Base-by-base conservation (phyloP, 2,888 invertebrate genomes). In the Chrysolina haemoptera region DNA sequence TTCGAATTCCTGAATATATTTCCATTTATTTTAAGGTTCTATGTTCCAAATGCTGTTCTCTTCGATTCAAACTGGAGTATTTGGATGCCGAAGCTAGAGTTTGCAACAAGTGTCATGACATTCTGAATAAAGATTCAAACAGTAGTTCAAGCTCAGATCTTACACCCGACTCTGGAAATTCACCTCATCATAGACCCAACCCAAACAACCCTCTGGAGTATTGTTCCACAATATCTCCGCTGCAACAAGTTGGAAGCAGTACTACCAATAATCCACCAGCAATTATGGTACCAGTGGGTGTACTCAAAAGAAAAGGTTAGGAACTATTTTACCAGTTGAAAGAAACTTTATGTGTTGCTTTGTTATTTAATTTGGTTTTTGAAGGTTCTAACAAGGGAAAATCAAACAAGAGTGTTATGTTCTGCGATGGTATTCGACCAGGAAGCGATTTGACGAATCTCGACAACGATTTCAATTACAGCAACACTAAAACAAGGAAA, bases 201-300 rank as follows among this genome's bases (percentile, higher is more conserved):
- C 95, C 95, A 67, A 95, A 95, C 88, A 95, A 96, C 88, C 95
- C 96, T 63, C 93, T 93, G 91, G 95, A 96, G 87, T 96, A 96
- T 88, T 95, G 95, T 88, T 95, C 95, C 74, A 94, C 93, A 62
- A 92, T 95, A 84, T 94, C 95, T 68, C 95, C 95, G 66, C 89
- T 93, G 81, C 91, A 94, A 84, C 95, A 95, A 88, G 92, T 92
- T 77, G 89, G 89, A 71, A 88, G 83, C 84, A 84, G 80, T 84
- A 88, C 78, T 89, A 88, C 81, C 90, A 89, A 73, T n/a, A 89
- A 73, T n/a, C 77, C 78, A 4, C 94, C 95, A 8, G 92, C 93
- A 40, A 95, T 95, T n/a, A 93, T 95, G 90, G 95, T 95, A 50
- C 95, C 95, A 10, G 94, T 94, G n/a, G 94, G 95, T 3, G 95